These are phyloP conservation scores for Trididemnum nubilum DNA, from an alignment of 23 tunicate genomes.

Conservation along the genomic window DNA sequence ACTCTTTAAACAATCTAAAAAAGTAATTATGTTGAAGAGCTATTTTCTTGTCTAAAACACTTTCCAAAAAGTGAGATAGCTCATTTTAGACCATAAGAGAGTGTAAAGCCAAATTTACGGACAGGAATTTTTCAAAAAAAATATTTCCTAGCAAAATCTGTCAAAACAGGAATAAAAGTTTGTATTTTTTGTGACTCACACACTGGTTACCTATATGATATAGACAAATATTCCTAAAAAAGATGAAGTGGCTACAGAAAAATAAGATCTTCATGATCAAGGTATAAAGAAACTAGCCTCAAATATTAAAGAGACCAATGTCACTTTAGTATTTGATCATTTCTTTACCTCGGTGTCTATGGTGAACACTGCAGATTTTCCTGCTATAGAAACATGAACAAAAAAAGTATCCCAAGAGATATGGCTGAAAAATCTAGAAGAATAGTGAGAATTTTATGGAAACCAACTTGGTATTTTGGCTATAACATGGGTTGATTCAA, in stretches of 20 bases:
- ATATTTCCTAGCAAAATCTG: constrained; percentile 23
- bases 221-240: constrained; percentile 21
- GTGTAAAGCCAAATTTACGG: constrained; percentile 12
- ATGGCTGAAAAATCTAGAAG: neutral
- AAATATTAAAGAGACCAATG: constrained; percentile 20
- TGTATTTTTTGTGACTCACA: constrained; percentile 27
- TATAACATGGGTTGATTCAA: constrained; percentile 22
- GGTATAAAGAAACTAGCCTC: constrained; percentile 38
- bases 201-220: constrained; percentile 28
- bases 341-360: constrained; percentile 37
- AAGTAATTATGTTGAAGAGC: constrained; percentile 24
- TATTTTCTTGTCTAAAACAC: constrained; percentile 31
- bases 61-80: constrained; percentile 34
- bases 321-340: constrained; percentile 34
- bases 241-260: constrained; percentile 7
- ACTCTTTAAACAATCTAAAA: too few relatives aligned
- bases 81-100: constrained; percentile 16
- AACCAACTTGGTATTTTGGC: constrained; percentile 15
- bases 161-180: constrained; percentile 34
- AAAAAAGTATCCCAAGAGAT: constrained; percentile 27
- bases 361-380: constrained; percentile 8
- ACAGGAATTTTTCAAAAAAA: constrained; percentile 7
- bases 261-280: constrained; percentile 18
- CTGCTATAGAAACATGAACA: constrained; percentile 24
- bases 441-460: constrained; percentile 28